Conservation (phyloP, 2,113 vertebrate genomes). For the Canis aureus region DNA sequence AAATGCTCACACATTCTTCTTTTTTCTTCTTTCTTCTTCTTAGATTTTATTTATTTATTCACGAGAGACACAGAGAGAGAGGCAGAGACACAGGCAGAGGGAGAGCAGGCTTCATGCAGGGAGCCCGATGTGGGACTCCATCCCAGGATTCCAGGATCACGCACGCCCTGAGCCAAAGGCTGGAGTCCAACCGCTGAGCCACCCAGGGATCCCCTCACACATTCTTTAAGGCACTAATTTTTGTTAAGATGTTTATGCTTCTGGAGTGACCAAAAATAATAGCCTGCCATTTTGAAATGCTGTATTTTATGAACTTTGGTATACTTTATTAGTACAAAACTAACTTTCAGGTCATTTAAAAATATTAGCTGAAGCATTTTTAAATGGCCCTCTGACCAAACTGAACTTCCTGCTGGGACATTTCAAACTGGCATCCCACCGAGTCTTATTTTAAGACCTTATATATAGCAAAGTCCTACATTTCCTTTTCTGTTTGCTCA, state of each 20-base stretch:
- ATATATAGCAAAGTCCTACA: slow-evolving; percentile 14
- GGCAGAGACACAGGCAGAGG: too few species aligned
- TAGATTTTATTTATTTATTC: too few species aligned
- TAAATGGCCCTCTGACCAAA: slow-evolving; percentile 1
- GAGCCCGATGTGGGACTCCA: too few species aligned
- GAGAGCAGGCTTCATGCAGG: too few species aligned
- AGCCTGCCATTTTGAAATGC: slow-evolving; percentile 37
- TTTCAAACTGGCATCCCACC: slow-evolving; percentile 61
- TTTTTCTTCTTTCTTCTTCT: too few species aligned
- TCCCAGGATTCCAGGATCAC: too few species aligned
- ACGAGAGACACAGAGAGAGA: too few species aligned
- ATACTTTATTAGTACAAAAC: neutral
- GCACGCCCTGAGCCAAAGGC: too few species aligned
- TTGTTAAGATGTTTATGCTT: neutral
- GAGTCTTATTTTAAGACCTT: slow-evolving; percentile 38
- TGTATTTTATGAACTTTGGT: neutral
- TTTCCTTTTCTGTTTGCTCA: slow-evolving; percentile 44
- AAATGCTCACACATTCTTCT: neutral
- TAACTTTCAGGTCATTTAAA: slow-evolving; percentile 10
- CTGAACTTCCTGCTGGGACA: slow-evolving; percentile 48
- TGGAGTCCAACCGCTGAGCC: too few species aligned
- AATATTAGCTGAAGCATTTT: slow-evolving; percentile 32
- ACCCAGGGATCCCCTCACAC: neutral
- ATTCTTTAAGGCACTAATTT: neutral
- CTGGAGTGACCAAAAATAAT: slow-evolving; percentile 14